Base-by-base conservation (phyloP, 2,113 vertebrate species). In the Trichomycterus rosablanca region DNA sequence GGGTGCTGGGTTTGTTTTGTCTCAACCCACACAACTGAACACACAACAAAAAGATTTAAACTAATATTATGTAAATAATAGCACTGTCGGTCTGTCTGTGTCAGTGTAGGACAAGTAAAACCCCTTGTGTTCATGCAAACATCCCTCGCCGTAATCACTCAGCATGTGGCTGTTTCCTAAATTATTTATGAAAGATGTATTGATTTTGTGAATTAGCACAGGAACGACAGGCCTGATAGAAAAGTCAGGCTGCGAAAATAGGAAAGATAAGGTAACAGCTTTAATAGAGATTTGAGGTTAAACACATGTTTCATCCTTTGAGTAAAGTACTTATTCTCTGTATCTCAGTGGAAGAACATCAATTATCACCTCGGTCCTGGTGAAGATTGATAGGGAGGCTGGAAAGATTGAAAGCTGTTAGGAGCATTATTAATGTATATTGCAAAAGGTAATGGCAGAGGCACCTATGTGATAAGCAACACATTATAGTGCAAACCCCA, bases 151-250 rank as follows among this genome's bases (percentile, higher is more conserved):
- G 40, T 63, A 54, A 49, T 67, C 18, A 3, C 62, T 71, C 73
- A 19, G 64, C 55, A 58, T 76, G 68, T 35, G 58, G 53, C 67
- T 71, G 46, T 14, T 14, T 18, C 5, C 20, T 85, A 46, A 82
- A 84, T 85, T 76, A 84, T 85, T 82, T 57, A 84, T 78, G 53
- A 61, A 42, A 40, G 23, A 40, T 43, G 12, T 62, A 85, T 71
- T 66, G 76, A 82, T 83, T 83, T 68, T 60, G 75, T 79, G 66
- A 86, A 82, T 81, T 78, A 75, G 63, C 63, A 79, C 80, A 76
- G 34, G 76, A 73, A 75, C 54, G 67, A 57, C 23, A 56, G 54
- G 63, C 59, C 66, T 68, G 55, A 64, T 63, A 74, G 32, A 32
- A 23, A 69, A 28, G 55, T 56, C 30, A 45, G 46, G 49, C 16